Conservation (phyloP, 1,140 invertebrate species). For the Hyphantria cunea region DNA sequence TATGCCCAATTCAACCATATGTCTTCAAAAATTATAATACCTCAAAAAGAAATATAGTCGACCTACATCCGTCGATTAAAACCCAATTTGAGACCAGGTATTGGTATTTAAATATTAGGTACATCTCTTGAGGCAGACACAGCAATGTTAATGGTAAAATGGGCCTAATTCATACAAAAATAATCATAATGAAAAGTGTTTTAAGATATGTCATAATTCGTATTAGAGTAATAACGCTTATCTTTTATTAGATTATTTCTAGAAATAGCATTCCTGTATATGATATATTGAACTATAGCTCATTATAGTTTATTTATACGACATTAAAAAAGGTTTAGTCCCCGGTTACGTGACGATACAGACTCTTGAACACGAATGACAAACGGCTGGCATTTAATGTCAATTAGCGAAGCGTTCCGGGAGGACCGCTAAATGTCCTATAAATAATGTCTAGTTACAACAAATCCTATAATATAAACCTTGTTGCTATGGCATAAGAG, state of each 20-base stretch:
- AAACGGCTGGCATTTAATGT: slow-evolving; percentile 61
- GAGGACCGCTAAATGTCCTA: slow-evolving; percentile 34
- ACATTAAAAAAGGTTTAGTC: slow-evolving; percentile 21
- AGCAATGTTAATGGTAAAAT: slow-evolving; percentile 17
- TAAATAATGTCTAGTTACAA: slow-evolving; percentile 32
- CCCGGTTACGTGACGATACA: slow-evolving; percentile 32
- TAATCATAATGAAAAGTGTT: too few relatives aligned
- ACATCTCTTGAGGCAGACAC: slow-evolving; percentile 5
- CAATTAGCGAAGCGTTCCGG: slow-evolving; percentile 57
- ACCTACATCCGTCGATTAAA: slow-evolving; percentile 51
- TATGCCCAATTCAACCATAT: slow-evolving; percentile 27
- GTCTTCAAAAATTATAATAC: slow-evolving; percentile 41
- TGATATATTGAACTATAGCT: background rate
- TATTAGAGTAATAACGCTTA: too few relatives aligned
- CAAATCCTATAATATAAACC: slow-evolving; percentile 15
- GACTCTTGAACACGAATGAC: slow-evolving; percentile 58
- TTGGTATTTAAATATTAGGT: slow-evolving; percentile 24
- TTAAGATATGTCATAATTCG: too few relatives aligned
- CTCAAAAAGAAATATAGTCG: slow-evolving; percentile 33
- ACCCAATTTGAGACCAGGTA: slow-evolving; percentile 38
- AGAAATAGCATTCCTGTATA: background rate
- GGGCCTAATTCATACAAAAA: background rate
- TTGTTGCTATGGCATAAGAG: slow-evolving; percentile 3
- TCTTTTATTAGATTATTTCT: too few relatives aligned
- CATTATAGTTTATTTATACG: slow-evolving; percentile 2